Conservation (phyloP, 2,888 invertebrate species). For the Lamellibrachia columna region DNA sequence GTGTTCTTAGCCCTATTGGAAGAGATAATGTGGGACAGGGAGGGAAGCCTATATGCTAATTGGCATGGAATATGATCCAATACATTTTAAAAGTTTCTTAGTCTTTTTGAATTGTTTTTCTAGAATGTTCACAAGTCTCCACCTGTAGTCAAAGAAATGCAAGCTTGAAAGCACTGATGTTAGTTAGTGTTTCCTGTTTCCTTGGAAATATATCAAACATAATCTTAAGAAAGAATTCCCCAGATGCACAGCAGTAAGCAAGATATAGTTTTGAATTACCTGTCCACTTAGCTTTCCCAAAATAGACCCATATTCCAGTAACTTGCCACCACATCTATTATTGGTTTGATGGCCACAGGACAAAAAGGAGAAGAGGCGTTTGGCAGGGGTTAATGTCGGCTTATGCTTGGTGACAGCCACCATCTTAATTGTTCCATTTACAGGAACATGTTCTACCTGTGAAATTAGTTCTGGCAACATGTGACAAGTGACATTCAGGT, state of each 20-base stretch:
- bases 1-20: no score
- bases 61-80: background rate
- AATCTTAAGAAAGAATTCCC: background rate
- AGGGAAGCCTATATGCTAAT: background rate
- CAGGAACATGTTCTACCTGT: conserved; percentile 23
- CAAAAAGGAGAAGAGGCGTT: background rate
- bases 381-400: conserved; percentile 19
- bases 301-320: conserved; percentile 8
- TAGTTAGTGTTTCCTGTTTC: no score
- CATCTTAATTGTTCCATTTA: conserved; percentile 20
- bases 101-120: background rate
- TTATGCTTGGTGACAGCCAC: background rate
- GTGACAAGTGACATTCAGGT: conserved; percentile 22
- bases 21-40: no score
- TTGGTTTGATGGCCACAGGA: background rate
- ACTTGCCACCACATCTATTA: background rate
- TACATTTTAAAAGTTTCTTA: conserved; percentile 19
- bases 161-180: background rate
- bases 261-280: background rate
- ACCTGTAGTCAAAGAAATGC: background rate
- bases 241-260: background rate
- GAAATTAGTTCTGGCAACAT: background rate
- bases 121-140: background rate
- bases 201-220: background rate
- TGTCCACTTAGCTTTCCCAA: background rate